Conservation (phyloP, 2,888 invertebrate species). For the Scaptodrosophila latifasciaeformis region DNA sequence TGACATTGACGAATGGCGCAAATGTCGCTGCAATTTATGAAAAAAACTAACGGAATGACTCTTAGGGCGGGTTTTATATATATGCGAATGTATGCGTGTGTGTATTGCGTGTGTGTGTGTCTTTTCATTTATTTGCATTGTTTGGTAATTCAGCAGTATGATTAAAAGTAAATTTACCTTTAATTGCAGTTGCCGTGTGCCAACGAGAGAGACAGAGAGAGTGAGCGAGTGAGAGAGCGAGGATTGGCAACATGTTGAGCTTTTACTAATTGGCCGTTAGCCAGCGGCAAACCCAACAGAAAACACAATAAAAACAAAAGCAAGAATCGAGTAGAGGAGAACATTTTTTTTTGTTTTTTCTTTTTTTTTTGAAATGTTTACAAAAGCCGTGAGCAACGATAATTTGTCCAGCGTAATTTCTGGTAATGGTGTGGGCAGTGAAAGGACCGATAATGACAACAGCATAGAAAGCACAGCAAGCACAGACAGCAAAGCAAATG, state of each 20-base stretch:
- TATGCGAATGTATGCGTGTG: neutral
- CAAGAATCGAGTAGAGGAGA: neutral
- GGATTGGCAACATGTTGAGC: slow-evolving; percentile 43
- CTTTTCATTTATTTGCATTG: no score
- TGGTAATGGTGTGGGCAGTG: no score
- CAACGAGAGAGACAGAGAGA: no score
- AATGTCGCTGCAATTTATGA: neutral
- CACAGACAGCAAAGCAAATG: slow-evolving; percentile 14
- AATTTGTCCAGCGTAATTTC: slow-evolving; percentile 4
- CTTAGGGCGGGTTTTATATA: neutral
- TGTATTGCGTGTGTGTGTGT: no score
- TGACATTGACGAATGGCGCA: slow-evolving; percentile 32
- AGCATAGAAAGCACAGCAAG: neutral
- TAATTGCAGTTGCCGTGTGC: slow-evolving; percentile 30
- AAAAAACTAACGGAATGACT: neutral
- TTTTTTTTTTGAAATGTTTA: slow-evolving; percentile 47
- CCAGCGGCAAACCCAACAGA: slow-evolving; percentile 28
- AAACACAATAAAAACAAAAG: slow-evolving; percentile 3
- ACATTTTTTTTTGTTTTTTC: no score
- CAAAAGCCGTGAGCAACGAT: slow-evolving; percentile 5
- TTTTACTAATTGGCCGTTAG: slow-evolving; percentile 42
- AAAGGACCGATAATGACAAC: slow-evolving; percentile 3
- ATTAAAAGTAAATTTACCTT: slow-evolving; percentile 28
- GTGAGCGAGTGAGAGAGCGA: neutral
- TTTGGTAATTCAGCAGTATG: no score